Evolutionary conservation across 2,888 invertebrate species (phyloP).

Genomic region (Dendrolimus houi): DNA sequence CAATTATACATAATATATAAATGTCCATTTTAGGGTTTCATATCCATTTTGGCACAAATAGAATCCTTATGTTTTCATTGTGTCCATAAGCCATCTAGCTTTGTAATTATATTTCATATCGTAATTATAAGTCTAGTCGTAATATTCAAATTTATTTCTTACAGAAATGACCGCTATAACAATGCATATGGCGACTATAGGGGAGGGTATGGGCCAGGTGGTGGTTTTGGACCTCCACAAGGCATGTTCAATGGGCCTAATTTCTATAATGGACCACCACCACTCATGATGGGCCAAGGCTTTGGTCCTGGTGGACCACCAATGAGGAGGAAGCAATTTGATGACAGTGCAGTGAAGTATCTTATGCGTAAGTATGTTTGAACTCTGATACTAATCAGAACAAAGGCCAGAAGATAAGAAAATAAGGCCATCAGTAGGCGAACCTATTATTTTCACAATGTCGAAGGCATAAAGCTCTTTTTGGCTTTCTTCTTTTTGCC

Average conservation of each 20-base stretch:
- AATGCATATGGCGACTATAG: conserved; percentile 46
- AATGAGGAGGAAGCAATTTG: conserved; percentile 5
- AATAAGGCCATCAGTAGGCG: too few species aligned
- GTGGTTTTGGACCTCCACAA: conserved; percentile 17
- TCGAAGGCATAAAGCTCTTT: too few species aligned
- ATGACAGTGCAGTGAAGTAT: conserved; percentile 21
- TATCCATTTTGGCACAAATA: too few species aligned
- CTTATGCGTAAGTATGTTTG: conserved; percentile 35
- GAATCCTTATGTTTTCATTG: too few species aligned
- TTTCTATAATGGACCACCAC: conserved; percentile 1
- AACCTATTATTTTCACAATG: too few species aligned
- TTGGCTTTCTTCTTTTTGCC: too few species aligned
- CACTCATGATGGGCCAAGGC: conserved; percentile 23
- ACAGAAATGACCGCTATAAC: conserved; percentile 35
- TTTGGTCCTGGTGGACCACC: conserved; percentile 34
- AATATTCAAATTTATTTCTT: conserved; percentile 4
- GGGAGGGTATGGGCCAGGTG: conserved; percentile 38
- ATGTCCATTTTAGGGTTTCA: too few species aligned
- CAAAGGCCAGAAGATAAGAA: too few species aligned
- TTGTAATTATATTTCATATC: too few species aligned
- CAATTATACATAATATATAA: too few species aligned
- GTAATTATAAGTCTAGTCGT: too few species aligned
- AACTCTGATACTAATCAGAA: background rate
- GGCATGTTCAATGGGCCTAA: background rate
- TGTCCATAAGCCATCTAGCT: too few species aligned